Conservation (phyloP, 2,113 vertebrate genomes). For the Callipepla squamata region DNA sequence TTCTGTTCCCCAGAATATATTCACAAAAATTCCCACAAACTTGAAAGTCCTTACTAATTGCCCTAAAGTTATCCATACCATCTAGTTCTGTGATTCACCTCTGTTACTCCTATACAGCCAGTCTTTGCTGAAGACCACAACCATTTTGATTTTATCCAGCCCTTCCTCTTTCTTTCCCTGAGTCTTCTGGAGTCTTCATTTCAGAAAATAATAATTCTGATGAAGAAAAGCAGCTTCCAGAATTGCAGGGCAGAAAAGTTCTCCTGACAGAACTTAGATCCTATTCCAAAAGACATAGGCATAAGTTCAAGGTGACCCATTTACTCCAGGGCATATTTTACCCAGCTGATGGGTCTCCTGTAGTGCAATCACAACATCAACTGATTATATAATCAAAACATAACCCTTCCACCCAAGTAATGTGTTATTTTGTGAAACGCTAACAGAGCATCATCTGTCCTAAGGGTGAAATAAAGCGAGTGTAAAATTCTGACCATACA, state of each 20-base stretch:
- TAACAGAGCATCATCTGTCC: background rate
- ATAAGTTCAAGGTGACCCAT: background rate
- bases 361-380: background rate
- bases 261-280: background rate
- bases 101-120: background rate
- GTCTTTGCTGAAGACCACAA: background rate
- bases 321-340: background rate
- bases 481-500: background rate
- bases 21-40: background rate
- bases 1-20: background rate
- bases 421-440: background rate
- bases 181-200: background rate
- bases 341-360: background rate
- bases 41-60: constrained; percentile 11
- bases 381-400: background rate
- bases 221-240: background rate
- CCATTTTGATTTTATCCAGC: background rate
- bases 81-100: background rate
- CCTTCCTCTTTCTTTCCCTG: background rate
- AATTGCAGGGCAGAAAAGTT: background rate
- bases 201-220: background rate
- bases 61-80: background rate
- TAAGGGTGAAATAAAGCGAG: background rate
- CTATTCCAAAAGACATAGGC: background rate
- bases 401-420: background rate